Conservation (phyloP, 1,140 invertebrate genomes). For the Aphelenchoides avenae region DNA sequence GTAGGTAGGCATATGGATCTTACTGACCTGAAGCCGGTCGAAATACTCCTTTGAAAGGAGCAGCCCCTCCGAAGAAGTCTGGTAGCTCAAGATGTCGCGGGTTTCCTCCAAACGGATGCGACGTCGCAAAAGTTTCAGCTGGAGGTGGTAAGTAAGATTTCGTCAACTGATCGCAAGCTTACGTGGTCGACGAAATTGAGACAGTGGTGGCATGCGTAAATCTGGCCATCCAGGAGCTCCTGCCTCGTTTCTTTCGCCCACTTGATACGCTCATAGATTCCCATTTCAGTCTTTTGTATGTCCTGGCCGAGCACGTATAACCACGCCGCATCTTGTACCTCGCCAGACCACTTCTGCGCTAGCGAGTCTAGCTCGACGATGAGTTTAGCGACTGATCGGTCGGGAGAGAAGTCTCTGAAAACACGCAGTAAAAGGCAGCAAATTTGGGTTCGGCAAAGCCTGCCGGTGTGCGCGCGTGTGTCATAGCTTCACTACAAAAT, state of each 20-base stretch:
- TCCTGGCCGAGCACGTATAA: slow-evolving; percentile 64
- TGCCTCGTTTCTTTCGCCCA: slow-evolving; percentile 71
- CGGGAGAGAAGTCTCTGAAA: slow-evolving; percentile 61
- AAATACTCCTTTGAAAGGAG: slow-evolving; percentile 82
- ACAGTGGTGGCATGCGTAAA: slow-evolving; percentile 30
- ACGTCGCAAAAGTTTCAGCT: background rate
- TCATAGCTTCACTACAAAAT: too few relatives aligned
- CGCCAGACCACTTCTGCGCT: slow-evolving; percentile 18
- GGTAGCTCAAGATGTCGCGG: slow-evolving; percentile 21
- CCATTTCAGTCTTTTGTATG: slow-evolving; percentile 63
- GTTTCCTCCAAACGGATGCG: slow-evolving; percentile 12
- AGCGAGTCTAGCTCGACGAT: slow-evolving; percentile 61
- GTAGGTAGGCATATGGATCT: too few relatives aligned
- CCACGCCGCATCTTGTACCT: background rate
- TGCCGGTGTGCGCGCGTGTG: too few relatives aligned
- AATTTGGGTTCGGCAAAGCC: background rate
- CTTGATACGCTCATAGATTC: slow-evolving; percentile 67
- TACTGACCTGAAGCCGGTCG: slow-evolving; percentile 72
- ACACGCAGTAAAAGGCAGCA: background rate
- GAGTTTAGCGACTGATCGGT: slow-evolving; percentile 67
- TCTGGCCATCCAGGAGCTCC: slow-evolving; percentile 61
- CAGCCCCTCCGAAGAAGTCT: slow-evolving; percentile 74
- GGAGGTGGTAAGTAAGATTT: slow-evolving; percentile 2
- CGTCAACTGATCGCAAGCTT: slow-evolving; percentile 4
- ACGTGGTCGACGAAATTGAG: slow-evolving; percentile 40